Evolutionary conservation across 2,113 vertebrate species (phyloP).

Genomic region (Proteles cristata): DNA sequence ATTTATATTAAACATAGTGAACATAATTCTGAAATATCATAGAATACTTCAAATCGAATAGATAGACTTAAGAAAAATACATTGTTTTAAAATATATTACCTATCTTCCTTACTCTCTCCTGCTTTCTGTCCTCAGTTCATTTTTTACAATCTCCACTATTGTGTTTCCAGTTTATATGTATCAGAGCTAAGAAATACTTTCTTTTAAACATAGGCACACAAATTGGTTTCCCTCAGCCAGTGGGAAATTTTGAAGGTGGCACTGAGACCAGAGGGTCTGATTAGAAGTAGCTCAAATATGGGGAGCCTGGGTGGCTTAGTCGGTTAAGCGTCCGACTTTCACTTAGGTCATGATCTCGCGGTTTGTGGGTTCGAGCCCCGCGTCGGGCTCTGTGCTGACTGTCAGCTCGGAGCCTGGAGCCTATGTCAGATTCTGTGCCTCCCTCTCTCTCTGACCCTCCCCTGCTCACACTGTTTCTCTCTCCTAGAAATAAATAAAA

Average conservation of each 20-base stretch:
- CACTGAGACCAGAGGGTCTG: neutral
- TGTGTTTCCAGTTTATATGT: neutral
- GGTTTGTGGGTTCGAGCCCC: too few relatives aligned
- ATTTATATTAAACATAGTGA: slow-evolving; percentile 39
- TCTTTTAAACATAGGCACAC: neutral
- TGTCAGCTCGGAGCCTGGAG: too few relatives aligned
- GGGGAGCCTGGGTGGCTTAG: too few relatives aligned
- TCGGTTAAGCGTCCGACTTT: too few relatives aligned
- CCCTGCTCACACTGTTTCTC: too few relatives aligned
- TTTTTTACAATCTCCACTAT: neutral
- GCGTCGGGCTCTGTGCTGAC: too few relatives aligned
- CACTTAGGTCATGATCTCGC: too few relatives aligned
- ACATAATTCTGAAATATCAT: slow-evolving; percentile 20
- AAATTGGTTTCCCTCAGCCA: neutral
- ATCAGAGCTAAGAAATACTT: neutral
- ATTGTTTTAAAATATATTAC: neutral
- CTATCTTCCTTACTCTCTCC: neutral
- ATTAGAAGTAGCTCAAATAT: neutral
- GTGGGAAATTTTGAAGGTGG: neutral
- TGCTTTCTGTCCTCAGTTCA: neutral
- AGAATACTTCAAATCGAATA: neutral
- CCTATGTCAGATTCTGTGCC: too few relatives aligned
- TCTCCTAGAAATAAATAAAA: too few relatives aligned
- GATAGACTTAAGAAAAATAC: slow-evolving; percentile 4
- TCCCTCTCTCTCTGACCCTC: too few relatives aligned